A percentile compares a stretch with the other conserved stretches of the same genome.
Conservation (phyloP, 1,140 invertebrate genomes). For the Trinorchestia longiramus region DNA sequence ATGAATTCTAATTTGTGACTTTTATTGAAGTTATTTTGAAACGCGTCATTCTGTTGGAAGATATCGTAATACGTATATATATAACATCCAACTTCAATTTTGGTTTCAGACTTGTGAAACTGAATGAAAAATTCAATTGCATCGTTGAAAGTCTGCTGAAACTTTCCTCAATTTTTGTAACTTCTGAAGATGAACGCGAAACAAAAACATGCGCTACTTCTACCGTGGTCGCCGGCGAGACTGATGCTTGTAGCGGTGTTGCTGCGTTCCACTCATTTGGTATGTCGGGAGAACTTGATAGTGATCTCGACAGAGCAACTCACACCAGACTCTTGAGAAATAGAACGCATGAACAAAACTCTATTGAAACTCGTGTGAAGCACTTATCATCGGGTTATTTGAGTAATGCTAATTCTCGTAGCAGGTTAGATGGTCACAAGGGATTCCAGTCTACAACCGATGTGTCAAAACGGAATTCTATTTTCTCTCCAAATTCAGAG, state of each 20-base stretch:
- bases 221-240: neutral
- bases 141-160: neutral
- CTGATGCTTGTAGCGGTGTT: neutral
- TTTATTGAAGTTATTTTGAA: neutral
- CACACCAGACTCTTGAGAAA: neutral
- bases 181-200: neutral
- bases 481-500: neutral
- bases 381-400: slow-evolving; percentile 14
- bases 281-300: neutral
- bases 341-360: neutral
- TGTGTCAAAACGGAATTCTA: neutral
- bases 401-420: neutral
- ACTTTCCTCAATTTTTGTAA: neutral
- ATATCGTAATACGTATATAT: neutral
- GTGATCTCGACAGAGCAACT: neutral
- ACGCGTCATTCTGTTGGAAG: neutral
- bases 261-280: neutral
- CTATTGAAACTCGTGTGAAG: neutral
- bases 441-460: neutral
- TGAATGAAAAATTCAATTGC: neutral
- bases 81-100: neutral
- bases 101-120: neutral
- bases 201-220: neutral
- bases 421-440: neutral
- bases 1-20: neutral